A percentile compares a stretch with the other conserved stretches of the same genome.
Conservation (phyloP, 2,113 vertebrate genomes). For the Odocoileus hemionus region DNA sequence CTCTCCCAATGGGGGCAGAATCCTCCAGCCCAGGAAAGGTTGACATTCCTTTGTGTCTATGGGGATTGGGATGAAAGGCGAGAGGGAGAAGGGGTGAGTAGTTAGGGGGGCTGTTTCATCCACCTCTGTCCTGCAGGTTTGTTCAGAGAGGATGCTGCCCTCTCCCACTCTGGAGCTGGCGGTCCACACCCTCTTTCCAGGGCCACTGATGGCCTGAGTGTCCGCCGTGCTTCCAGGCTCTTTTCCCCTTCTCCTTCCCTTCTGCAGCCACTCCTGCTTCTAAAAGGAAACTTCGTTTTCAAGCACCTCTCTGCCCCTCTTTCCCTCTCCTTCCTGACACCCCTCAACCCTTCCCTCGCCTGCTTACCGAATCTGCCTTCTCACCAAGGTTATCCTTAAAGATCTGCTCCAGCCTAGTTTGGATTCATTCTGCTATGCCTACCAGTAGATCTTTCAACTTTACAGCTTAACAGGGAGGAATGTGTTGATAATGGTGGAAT, state of each 20-base stretch:
- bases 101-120: too few species aligned
- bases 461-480: neutral
- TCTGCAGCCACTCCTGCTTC: too few species aligned
- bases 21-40: neutral
- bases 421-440: neutral
- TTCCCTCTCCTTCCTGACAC: neutral
- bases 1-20: neutral
- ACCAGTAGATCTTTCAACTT: neutral
- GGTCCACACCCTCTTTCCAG: neutral
- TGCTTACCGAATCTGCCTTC: neutral
- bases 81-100: neutral
- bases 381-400: neutral
- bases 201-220: too few species aligned
- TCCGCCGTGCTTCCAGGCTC: neutral
- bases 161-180: neutral
- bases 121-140: neutral
- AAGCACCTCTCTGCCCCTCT: neutral
- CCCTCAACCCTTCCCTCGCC: neutral
- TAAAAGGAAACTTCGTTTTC: neutral
- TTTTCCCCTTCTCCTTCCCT: neutral
- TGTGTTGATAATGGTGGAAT: slow-evolving; percentile 42
- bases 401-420: neutral
- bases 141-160: neutral
- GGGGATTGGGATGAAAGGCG: neutral
- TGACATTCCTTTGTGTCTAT: neutral